Base-by-base conservation (phyloP, 1,140 invertebrate genomes). In the Venustaconcha ellipsiformis region DNA sequence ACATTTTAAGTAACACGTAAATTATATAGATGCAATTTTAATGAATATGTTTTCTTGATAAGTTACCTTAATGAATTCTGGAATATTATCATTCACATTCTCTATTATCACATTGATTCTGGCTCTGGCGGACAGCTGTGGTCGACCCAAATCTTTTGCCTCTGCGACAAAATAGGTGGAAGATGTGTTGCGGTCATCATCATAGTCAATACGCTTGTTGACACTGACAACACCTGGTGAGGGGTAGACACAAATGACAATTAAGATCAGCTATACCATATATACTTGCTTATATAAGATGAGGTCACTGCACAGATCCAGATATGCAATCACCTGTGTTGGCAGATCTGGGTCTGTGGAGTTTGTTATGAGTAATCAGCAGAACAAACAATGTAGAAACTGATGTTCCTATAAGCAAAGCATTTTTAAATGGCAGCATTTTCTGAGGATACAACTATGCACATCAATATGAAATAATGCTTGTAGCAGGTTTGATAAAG, bases 61-160 rank as follows among this genome's bases (percentile, higher is more conserved):
- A 74, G 76, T 80, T 80, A 88, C 87, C 77, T 80, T 72, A 78
- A 72, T 30, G 37, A 97, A 98, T 59, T 93, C 91, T 0, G 96
- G 96, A 87, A 94, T 93, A 82, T 96, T 95, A 84, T 97, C 96
- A 83, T 98, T 98, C 0, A 96, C 92, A 85, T 97, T 97, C 26
- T 57, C 69, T 37, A 90, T 79, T 1, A 73, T 82, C 20, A 89
- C 84, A 37, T 91, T 92, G 4, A 98, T 93, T 17, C 92, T 91
- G 0, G 96, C 95, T 0, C 93, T 92, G 0, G 95, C 92, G 8
- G 94, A 94, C 63, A 94, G 90, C 81, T 94, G 94, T 2, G 96
- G 96, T 0, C 96, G 92, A 13, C 96, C 96, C 6, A 94, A 94
- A 89, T 98, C 97, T 80, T 93, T 94, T 1, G 95, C 96, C 1